Conservation (phyloP, 2,888 invertebrate species). For the Gastracanthus pulcherrimus region DNA sequence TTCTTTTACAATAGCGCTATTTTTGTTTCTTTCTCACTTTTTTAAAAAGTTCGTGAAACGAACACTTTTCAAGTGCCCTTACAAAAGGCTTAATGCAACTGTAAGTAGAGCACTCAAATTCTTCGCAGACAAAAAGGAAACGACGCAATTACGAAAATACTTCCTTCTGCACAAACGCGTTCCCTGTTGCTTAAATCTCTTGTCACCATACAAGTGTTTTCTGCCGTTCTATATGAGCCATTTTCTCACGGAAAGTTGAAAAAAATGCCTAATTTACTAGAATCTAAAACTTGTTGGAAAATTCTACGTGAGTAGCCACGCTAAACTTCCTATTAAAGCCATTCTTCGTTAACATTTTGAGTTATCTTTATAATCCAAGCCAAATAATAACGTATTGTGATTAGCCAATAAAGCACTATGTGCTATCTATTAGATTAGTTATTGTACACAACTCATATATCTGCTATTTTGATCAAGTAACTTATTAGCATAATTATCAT, state of each 20-base stretch:
- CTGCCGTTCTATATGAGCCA: background rate
- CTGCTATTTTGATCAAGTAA: too few relatives aligned
- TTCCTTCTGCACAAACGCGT: constrained; percentile 23
- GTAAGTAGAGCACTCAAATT: constrained; percentile 38
- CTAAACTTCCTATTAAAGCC: background rate
- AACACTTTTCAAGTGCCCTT: constrained; percentile 25
- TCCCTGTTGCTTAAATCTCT: constrained; percentile 31
- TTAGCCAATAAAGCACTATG: too few relatives aligned
- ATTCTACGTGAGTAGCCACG: background rate
- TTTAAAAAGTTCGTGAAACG: constrained; percentile 14
- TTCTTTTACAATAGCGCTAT: background rate
- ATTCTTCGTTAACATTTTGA: background rate
- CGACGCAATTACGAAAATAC: constrained; percentile 44
- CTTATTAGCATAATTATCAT: too few relatives aligned
- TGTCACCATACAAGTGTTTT: constrained; percentile 16
- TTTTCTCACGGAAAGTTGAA: background rate
- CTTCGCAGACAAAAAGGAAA: constrained; percentile 33
- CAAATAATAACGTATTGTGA: too few relatives aligned
- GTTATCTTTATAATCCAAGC: background rate
- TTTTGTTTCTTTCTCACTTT: background rate
- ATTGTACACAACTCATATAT: too few relatives aligned
- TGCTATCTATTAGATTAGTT: too few relatives aligned
- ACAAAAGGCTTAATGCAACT: constrained; percentile 27
- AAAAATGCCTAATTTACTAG: background rate
- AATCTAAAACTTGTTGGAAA: background rate